Conservation (phyloP, 2,113 vertebrate species). For the Dolichotis patagonum region DNA sequence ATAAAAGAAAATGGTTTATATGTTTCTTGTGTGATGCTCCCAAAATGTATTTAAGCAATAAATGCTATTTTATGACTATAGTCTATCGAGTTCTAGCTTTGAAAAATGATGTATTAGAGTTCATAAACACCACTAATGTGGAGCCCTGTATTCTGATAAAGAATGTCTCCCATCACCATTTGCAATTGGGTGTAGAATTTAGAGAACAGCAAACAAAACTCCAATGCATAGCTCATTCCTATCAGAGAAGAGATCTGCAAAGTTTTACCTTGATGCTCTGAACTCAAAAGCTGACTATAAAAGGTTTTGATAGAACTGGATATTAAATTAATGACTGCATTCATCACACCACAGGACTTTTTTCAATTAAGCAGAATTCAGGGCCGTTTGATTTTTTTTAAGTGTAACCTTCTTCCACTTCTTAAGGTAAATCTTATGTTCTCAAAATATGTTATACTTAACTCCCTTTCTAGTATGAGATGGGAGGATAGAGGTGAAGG, state of each 20-base stretch:
- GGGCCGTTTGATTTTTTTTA: background rate
- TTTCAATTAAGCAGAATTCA: conserved; percentile 61
- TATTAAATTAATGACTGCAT: conserved; percentile 68
- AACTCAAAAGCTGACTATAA: conserved; percentile 49
- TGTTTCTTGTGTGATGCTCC: background rate
- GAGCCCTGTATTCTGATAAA: background rate
- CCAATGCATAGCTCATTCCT: background rate
- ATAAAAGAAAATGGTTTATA: conserved; percentile 25
- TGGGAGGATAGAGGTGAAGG: background rate
- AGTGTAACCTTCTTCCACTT: conserved; percentile 17
- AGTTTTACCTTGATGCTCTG: conserved; percentile 60
- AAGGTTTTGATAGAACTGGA: conserved; percentile 42
- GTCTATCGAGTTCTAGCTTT: background rate
- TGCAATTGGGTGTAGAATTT: background rate
- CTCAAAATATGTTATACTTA: background rate
- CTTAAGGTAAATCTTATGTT: background rate
- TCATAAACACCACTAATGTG: background rate
- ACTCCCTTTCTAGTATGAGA: background rate
- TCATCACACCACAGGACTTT: conserved; percentile 54
- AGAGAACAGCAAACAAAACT: background rate
- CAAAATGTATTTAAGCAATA: conserved; percentile 10
- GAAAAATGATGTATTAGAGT: background rate
- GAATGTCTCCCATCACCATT: background rate
- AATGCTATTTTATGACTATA: background rate
- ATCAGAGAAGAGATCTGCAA: background rate